A percentile compares a stretch with the other conserved stretches of the same genome.
These are phyloP conservation scores for Hypsibius dujardini DNA, from an alignment of 1,140 invertebrate species.

Conservation along the genomic window DNA sequence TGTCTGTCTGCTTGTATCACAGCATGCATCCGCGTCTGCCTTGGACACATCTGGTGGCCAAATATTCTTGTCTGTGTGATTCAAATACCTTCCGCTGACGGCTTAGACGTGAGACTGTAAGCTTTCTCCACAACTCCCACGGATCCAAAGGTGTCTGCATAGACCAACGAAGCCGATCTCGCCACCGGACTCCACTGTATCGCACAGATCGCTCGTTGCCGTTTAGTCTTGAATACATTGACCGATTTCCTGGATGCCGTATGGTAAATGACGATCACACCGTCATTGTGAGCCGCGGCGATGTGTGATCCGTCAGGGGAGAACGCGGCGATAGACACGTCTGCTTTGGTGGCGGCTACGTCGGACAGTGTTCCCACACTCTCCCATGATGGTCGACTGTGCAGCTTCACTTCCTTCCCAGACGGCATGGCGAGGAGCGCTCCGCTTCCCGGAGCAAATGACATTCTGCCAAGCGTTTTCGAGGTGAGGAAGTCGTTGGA, in stretches of 20 bases:
- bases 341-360: conserved; percentile 26
- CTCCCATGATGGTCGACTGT: conserved; percentile 54
- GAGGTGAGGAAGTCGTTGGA: conserved; percentile 60
- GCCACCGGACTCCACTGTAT: conserved; percentile 12
- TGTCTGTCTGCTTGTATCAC: too few species aligned
- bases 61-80: background rate
- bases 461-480: conserved; percentile 34
- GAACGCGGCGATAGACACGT: conserved; percentile 45
- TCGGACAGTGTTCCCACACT: conserved; percentile 36
- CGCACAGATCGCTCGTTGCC: background rate
- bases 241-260: conserved; percentile 39
- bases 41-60: background rate
- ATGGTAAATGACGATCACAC: conserved; percentile 60
- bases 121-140: conserved; percentile 19
- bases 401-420: conserved; percentile 50
- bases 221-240: conserved; percentile 32
- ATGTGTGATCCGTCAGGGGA: conserved; percentile 59
- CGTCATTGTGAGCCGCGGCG: conserved; percentile 52
- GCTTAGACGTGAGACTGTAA: background rate
- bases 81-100: too few species aligned
- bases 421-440: conserved; percentile 52
- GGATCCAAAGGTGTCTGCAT: conserved; percentile 1
- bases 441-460: conserved; percentile 42
- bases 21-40: too few species aligned
- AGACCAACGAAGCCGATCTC: conserved; percentile 18